phyloP scores from a whole-genome alignment of 2,888 invertebrate species.

The Lasiommata megera region DNA sequence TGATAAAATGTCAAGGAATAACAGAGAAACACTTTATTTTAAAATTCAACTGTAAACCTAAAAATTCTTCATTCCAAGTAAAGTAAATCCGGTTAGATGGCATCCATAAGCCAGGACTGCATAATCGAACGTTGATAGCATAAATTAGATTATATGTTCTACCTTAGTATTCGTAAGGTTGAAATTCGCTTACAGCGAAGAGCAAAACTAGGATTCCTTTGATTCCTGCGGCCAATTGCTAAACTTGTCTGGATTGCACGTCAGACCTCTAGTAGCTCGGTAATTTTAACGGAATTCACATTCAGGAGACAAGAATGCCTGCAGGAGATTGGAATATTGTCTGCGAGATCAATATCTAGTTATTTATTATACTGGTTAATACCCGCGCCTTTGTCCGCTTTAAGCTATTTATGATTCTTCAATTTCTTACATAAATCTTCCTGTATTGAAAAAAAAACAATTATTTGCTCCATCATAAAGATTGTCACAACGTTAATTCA shows the following conservation, averaged over 20 bases:
- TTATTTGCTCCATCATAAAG: no score
- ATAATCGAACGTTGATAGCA: neutral
- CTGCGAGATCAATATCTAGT: neutral
- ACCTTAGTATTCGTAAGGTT: neutral
- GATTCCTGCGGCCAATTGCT: slow-evolving; percentile 13
- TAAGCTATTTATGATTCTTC: no score
- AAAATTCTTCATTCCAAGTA: neutral
- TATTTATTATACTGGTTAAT: no score
- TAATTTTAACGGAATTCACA: slow-evolving; percentile 11
- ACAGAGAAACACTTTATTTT: no score
- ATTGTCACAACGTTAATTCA: no score
- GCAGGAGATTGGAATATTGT: slow-evolving; percentile 7
- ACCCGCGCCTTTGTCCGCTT: no score
- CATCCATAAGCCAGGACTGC: slow-evolving; percentile 2
- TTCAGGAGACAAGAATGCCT: slow-evolving; percentile 7
- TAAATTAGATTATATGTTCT: neutral
- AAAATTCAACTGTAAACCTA: neutral
- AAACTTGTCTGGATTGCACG: slow-evolving; percentile 6
- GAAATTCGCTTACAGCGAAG: neutral
- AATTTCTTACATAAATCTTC: no score
- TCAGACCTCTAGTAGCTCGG: neutral
- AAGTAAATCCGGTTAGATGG: neutral
- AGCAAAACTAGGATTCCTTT: slow-evolving; percentile 15
- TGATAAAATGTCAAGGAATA: no score
- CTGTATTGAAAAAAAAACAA: no score